A percentile compares a stretch with the other conserved stretches of the same genome.
Evolutionary conservation across 2,113 vertebrate genomes (phyloP).

Genomic region (Paradisaea rubra): DNA sequence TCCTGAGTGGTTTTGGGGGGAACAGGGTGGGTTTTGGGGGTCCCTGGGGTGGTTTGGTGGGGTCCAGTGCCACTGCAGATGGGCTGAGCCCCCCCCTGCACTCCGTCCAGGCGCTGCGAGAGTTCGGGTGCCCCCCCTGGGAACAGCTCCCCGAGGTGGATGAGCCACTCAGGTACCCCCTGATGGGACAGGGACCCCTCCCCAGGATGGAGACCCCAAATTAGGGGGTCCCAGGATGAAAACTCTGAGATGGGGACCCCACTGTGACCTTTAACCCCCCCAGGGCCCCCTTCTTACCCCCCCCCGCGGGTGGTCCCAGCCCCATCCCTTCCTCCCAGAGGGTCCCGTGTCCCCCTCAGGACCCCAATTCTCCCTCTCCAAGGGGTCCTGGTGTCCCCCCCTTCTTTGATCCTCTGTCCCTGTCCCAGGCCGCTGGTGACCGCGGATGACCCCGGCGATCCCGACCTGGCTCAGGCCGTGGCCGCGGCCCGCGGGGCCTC

Average conservation of each 20-base stretch:
- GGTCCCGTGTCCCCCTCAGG: neutral
- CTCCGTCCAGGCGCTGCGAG: neutral
- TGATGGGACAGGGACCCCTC: neutral
- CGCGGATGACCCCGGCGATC: neutral
- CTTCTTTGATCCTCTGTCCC: neutral
- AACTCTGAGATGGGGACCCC: accelerated
- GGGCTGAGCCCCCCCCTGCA: neutral
- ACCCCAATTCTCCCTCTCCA: accelerated
- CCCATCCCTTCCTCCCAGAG: no score
- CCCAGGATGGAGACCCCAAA: neutral
- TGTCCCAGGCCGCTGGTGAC: neutral
- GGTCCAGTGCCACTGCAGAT: neutral
- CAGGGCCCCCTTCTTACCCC: neutral
- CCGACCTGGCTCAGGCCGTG: neutral
- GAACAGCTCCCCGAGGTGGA: neutral
- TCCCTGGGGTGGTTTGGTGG: neutral
- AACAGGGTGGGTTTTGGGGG: neutral
- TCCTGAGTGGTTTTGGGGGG: no score
- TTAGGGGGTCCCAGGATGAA: neutral
- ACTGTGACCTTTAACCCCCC: neutral
- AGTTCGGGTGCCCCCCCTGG: neutral
- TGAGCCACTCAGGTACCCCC: neutral
- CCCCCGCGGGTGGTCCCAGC: accelerated
- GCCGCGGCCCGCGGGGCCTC: neutral
- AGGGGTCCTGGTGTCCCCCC: neutral